Percentiles rank a stretch among this genome's conserved stretches.
These are phyloP conservation scores for Tridacna gigas DNA, from an alignment of 2,888 invertebrate species.

Conservation along the genomic window DNA sequence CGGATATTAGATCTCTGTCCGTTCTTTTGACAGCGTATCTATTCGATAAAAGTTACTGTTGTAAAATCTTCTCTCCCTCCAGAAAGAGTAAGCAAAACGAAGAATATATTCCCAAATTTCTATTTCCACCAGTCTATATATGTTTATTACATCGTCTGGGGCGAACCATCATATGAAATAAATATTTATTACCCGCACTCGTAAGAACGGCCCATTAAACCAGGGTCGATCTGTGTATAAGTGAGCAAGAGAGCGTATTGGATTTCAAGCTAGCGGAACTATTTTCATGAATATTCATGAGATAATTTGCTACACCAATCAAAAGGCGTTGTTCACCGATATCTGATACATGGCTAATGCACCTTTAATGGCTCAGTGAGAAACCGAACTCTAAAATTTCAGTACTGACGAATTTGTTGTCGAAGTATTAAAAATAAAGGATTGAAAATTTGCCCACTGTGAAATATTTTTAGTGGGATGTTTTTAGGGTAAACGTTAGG, in stretches of 20 bases:
- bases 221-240: not conserved
- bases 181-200: constrained; percentile 22
- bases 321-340: constrained; percentile 33
- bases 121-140: constrained; percentile 11
- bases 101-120: not conserved
- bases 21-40: constrained; percentile 15
- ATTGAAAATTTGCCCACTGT: constrained; percentile 7
- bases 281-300: constrained; percentile 73
- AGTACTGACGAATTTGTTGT: constrained; percentile 8
- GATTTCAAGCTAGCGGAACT: constrained; percentile 59
- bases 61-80: not conserved
- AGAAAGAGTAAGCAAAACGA: constrained; percentile 13
- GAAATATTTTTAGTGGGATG: constrained; percentile 1
- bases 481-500: not conserved
- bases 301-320: constrained; percentile 57
- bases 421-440: constrained; percentile 3
- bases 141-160: constrained; percentile 25
- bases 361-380: constrained; percentile 40
- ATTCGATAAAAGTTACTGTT: constrained; percentile 13
- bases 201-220: constrained; percentile 24
- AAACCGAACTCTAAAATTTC: constrained; percentile 29
- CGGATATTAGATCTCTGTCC: not conserved
- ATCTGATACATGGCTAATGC: constrained; percentile 52
- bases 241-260: constrained; percentile 44
- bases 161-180: constrained; percentile 28